Evolutionary conservation across 2,888 invertebrate species (phyloP).

Genomic region (Octodonta nipae): DNA sequence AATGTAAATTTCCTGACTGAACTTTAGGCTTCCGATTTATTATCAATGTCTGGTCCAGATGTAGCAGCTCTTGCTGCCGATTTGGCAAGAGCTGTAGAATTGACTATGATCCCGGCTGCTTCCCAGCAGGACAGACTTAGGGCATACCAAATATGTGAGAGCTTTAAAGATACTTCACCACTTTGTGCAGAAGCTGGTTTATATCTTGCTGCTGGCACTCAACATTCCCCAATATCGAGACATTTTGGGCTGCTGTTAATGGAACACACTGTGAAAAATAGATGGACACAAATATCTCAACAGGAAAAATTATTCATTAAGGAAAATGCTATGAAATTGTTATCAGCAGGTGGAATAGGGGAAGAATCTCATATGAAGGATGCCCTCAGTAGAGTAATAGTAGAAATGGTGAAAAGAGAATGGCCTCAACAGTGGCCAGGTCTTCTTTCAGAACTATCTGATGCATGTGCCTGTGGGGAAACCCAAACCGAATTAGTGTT

Average conservation of each 20-base stretch:
- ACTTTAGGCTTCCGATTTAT: too few relatives aligned
- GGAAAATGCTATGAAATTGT: constrained; percentile 78
- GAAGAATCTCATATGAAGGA: constrained; percentile 69
- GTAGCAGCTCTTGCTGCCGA: constrained; percentile 61
- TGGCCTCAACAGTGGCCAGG: constrained; percentile 97
- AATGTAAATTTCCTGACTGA: too few relatives aligned
- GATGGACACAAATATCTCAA: constrained; percentile 80
- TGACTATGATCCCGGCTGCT: constrained; percentile 68
- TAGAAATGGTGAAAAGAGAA: constrained; percentile 91
- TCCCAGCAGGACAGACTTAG: constrained; percentile 63
- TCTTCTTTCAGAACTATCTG: constrained; percentile 66
- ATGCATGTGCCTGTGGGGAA: constrained; percentile 70
- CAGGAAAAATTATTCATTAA: constrained; percentile 80
- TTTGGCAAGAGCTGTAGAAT: constrained; percentile 66
- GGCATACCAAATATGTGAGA: constrained; percentile 74
- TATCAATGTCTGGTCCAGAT: constrained; percentile 46
- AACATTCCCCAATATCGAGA: constrained; percentile 64
- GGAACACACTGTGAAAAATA: constrained; percentile 84
- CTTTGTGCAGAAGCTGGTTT: constrained; percentile 79
- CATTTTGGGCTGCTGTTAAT: constrained; percentile 87
- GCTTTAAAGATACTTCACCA: constrained; percentile 75
- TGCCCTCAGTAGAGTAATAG: constrained; percentile 77
- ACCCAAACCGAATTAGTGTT: constrained; percentile 82
- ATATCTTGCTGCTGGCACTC: constrained; percentile 58
- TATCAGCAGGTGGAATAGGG: constrained; percentile 63